Conservation (phyloP, 2,797 vertebrate genomes). For the Clamator glandarius region DNA sequence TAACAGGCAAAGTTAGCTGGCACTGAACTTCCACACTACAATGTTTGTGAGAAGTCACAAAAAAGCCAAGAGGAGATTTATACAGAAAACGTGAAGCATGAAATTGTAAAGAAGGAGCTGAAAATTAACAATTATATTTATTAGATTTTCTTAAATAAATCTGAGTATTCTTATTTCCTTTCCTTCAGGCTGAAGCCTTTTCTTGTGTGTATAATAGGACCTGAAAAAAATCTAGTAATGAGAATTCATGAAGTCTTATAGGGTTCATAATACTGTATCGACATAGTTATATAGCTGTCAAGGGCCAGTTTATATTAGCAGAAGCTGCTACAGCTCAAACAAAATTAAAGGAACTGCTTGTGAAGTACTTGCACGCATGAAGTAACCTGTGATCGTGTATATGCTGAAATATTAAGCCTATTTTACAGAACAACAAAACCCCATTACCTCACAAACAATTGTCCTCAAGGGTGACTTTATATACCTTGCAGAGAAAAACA, state of each 20-base stretch:
- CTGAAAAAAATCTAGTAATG: neutral
- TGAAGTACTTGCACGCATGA: neutral
- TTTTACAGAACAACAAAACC: neutral
- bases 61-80: neutral
- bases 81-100: neutral
- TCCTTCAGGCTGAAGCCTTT: neutral
- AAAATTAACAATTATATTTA: neutral
- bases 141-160: neutral
- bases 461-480: neutral
- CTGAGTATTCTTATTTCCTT: neutral
- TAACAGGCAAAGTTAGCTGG: neutral
- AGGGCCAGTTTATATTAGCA: neutral
- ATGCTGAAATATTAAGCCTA: neutral
- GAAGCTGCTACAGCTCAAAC: neutral
- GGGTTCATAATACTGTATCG: neutral
- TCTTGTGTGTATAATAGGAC: neutral
- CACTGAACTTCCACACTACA: neutral
- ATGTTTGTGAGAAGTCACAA: neutral
- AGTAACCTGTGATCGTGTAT: neutral
- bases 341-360: neutral
- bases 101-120: neutral
- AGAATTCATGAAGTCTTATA: neutral
- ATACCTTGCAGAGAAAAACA: neutral
- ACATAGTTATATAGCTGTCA: neutral
- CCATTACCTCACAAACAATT: neutral